A percentile compares a stretch with the other conserved stretches of the same genome.
These are phyloP conservation scores for Brachionichthys hirsutus DNA, from an alignment of 2,113 vertebrate genomes.

Conservation along the genomic window DNA sequence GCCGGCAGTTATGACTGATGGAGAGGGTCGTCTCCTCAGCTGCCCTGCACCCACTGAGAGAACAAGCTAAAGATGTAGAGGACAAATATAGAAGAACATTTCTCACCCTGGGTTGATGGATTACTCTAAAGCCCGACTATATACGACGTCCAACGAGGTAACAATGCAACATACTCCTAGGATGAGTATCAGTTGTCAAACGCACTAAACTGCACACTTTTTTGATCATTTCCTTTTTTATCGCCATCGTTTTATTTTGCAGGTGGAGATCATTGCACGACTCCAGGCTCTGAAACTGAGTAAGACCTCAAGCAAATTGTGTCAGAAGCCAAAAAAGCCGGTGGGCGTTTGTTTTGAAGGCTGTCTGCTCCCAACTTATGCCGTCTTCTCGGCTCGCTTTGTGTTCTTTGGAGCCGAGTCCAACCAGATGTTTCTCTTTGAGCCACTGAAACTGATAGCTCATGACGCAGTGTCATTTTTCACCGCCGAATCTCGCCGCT, in stretches of 20 bases:
- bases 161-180: constrained; percentile 70
- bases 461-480: constrained; percentile 75
- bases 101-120: constrained; percentile 89
- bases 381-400: constrained; percentile 67
- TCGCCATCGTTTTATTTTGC: constrained; percentile 23
- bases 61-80: constrained; percentile 67
- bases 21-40: constrained; percentile 87
- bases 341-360: constrained; percentile 68
- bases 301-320: constrained; percentile 53
- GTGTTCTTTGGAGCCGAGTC: constrained; percentile 75
- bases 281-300: constrained; percentile 35
- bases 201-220: constrained; percentile 13
- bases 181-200: constrained; percentile 39
- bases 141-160: constrained; percentile 82
- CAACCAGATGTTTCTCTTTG: constrained; percentile 82
- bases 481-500: constrained; percentile 60
- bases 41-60: constrained; percentile 78
- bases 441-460: constrained; percentile 80
- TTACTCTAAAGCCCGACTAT: constrained; percentile 87
- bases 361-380: constrained; percentile 61
- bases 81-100: constrained; percentile 95
- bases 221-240: no score
- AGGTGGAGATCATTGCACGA: constrained; percentile 31
- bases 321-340: constrained; percentile 52
- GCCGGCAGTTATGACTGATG: constrained; percentile 88